Base-by-base conservation (phyloP, 2,113 vertebrate species). In the Tachysurus fulvidraco region DNA sequence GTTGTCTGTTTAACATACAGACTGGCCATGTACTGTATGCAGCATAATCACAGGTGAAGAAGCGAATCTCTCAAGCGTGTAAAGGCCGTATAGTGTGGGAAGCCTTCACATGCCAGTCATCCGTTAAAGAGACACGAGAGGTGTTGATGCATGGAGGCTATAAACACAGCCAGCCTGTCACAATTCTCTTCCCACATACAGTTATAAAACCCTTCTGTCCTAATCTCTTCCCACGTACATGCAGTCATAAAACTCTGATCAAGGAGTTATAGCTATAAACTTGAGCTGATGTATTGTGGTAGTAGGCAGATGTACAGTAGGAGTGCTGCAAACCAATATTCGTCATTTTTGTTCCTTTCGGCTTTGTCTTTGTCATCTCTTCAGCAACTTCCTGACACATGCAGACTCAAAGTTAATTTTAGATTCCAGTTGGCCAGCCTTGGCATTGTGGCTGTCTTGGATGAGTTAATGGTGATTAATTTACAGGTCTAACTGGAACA, bases 231-330 rank as follows among this genome's bases (percentile, higher is more conserved):
- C 79, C 25, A 85, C 86, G 83, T 85, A 79, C 84, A 17, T 59
- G 69, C 59, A 79, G 78, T 89, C 88, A 83, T 91, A 90, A 93
- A 86, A 86, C 64, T 25, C 30, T 92, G 90, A 93, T 89, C 86
- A 89, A 93, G 77, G 85, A 81, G 64, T 67, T 65, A 79, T 71
- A 87, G 88, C 46, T 83, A 54, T 91, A 69, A 85, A 71, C 85
- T 44, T 41, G 54, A 81, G 71, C 65, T 71, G 88, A 83, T 88
- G 89, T 87, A 89, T 92, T 88, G 91, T 87, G 88, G 78, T 73
- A 46, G 57, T 87, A 90, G 90, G 90, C 89, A 91, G 90, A 91
- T 92, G 87, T 50, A 50, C 46, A 50, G 46, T 88, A 81, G 87
- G 85, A 83, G 88, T 77, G 85, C 89, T 78, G 81, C 81, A 90